phyloP scores from a whole-genome alignment of 2,113 vertebrate genomes.

The Eretmochelys imbricata region DNA sequence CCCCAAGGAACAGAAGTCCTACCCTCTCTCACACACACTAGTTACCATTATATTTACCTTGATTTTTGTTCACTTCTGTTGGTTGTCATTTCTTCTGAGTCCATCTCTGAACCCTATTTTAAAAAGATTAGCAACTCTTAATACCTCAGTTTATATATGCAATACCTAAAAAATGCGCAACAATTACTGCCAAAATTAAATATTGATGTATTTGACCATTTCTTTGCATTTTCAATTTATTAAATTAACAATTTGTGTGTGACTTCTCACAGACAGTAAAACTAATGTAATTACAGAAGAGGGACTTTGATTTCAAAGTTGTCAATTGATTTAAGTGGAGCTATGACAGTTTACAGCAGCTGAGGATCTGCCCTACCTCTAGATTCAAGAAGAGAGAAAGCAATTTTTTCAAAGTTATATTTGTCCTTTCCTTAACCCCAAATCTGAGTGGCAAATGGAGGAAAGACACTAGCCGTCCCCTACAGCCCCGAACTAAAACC shows the following conservation, averaged over 20 bases:
- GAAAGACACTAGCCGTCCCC: not conserved
- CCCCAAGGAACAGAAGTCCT: not conserved
- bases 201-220: not conserved
- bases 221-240: not conserved
- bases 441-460: not conserved
- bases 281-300: not conserved
- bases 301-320: not conserved
- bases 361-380: not conserved
- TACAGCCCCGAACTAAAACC: no score
- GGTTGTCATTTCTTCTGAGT: slow-evolving; percentile 58
- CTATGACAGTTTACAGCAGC: not conserved
- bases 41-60: slow-evolving; percentile 50
- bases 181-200: not conserved
- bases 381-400: not conserved
- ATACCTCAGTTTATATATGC: not conserved
- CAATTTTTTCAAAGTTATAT: not conserved
- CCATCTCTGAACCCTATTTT: slow-evolving; percentile 68
- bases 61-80: slow-evolving; percentile 75
- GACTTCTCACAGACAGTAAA: not conserved
- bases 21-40: not conserved
- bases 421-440: not conserved
- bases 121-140: slow-evolving; percentile 7
- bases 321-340: not conserved
- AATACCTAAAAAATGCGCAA: not conserved
- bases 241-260: not conserved